These are phyloP conservation scores for Limnothrissa miodon DNA, from an alignment of 2,113 vertebrate species.

Conservation along the genomic window DNA sequence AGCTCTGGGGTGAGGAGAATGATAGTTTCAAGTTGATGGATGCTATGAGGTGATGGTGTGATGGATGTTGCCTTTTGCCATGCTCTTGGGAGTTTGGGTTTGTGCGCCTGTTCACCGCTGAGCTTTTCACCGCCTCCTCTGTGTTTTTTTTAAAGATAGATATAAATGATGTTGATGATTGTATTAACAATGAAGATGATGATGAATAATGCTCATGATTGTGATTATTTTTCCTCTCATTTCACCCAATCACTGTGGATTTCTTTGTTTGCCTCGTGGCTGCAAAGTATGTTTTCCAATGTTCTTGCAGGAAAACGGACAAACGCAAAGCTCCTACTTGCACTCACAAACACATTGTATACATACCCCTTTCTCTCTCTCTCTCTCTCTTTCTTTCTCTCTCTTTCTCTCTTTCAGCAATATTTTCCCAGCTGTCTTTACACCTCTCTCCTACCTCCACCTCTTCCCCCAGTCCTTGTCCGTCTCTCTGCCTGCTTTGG, in stretches of 20 bases:
- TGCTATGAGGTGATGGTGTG: not conserved
- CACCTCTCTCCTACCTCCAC: not conserved
- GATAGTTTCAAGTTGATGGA: not conserved
- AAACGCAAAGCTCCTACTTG: not conserved
- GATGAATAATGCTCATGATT: not conserved
- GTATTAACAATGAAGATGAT: not conserved
- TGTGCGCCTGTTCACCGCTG: not conserved
- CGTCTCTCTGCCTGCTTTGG: slow-evolving; percentile 5
- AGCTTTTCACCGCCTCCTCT: not conserved
- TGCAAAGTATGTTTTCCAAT: slow-evolving; percentile 16
- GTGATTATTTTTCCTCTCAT: not conserved
- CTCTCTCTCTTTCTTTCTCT: slow-evolving; percentile 13
- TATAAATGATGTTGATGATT: not conserved
- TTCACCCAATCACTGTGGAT: not conserved
- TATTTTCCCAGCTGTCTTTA: not conserved
- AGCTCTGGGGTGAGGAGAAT: not conserved
- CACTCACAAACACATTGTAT: not conserved
- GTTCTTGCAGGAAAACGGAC: slow-evolving; percentile 27
- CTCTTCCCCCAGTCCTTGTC: not conserved
- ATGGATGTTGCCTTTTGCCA: not conserved
- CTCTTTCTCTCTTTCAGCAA: not conserved
- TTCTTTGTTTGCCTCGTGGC: slow-evolving; percentile 29
- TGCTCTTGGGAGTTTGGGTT: not conserved
- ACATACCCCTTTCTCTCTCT: not conserved
- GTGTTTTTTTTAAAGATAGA: not conserved